Conservation (phyloP, 2,797 vertebrate genomes). For the Sternarchorhynchus goeldii region DNA sequence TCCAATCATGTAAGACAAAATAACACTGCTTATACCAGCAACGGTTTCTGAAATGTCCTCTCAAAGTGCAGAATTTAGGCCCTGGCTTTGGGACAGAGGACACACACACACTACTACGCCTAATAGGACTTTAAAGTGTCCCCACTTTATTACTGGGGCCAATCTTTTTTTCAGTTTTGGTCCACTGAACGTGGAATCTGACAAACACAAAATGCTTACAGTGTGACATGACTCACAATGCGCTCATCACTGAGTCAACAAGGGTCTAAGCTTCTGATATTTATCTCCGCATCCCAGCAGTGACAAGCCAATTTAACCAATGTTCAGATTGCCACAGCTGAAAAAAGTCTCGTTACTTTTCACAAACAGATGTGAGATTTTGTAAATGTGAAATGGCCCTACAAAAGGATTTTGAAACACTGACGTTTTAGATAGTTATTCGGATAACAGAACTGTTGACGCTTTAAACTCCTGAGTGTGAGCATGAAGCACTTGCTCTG, state of each 20-base stretch:
- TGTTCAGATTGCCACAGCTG: background rate
- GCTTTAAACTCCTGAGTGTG: background rate
- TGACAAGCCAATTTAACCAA: slow-evolving; percentile 24
- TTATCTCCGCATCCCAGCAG: slow-evolving; percentile 16
- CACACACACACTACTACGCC: background rate
- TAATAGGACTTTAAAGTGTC: too few relatives aligned
- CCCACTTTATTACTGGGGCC: slow-evolving; percentile 19
- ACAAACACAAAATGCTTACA: slow-evolving; percentile 18
- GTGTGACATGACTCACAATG: slow-evolving; percentile 44
- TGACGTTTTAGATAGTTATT: background rate
- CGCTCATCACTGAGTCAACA: slow-evolving; percentile 29
- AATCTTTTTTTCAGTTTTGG: slow-evolving; percentile 25
- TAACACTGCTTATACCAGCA: background rate
- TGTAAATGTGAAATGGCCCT: slow-evolving; percentile 13
- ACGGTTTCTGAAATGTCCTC: background rate
- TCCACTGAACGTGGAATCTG: slow-evolving; percentile 40
- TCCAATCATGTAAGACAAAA: too few relatives aligned
- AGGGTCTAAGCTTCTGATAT: slow-evolving; percentile 22
- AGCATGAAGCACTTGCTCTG: background rate
- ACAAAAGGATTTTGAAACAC: background rate
- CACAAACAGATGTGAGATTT: slow-evolving; percentile 27
- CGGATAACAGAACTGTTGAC: background rate
- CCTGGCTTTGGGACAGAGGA: slow-evolving; percentile 18
- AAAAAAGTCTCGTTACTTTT: slow-evolving; percentile 22
- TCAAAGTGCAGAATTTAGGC: background rate